Evolutionary conservation across 2,797 vertebrate species (phyloP).

Genomic region (Haliaeetus albicilla): DNA sequence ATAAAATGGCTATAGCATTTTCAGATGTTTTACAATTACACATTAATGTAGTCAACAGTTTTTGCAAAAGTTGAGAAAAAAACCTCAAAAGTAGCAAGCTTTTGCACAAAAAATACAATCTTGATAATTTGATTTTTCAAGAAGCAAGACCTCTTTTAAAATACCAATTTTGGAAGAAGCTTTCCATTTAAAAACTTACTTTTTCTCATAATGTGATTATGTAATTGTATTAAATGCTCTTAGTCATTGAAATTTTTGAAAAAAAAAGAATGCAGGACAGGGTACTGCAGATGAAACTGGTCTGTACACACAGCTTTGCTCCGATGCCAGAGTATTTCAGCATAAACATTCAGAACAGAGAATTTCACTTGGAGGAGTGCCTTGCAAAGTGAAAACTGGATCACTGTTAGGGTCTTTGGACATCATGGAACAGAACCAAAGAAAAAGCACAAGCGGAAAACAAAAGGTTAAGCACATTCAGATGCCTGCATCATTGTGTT

Average conservation of each 20-base stretch:
- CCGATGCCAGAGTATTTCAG: background rate
- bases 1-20: background rate
- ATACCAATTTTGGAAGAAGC: background rate
- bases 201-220: constrained; percentile 4
- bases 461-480: background rate
- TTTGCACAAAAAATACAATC: background rate
- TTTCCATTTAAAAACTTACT: background rate
- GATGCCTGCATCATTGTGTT: background rate
- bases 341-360: background rate
- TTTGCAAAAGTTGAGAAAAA: background rate
- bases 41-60: background rate
- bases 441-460: background rate
- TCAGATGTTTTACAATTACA: background rate
- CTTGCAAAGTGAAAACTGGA: background rate
- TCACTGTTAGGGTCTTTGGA: background rate
- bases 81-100: background rate
- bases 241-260: background rate
- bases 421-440: background rate
- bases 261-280: background rate
- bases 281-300: background rate
- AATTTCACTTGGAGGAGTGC: background rate
- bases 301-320: background rate
- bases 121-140: background rate
- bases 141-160: background rate
- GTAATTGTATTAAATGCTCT: constrained; percentile 26